Evolutionary conservation across 2,888 invertebrate species (phyloP), one percentile per base, ranked within the genome.

Genomic region (Tiliacea citrago): DNA sequence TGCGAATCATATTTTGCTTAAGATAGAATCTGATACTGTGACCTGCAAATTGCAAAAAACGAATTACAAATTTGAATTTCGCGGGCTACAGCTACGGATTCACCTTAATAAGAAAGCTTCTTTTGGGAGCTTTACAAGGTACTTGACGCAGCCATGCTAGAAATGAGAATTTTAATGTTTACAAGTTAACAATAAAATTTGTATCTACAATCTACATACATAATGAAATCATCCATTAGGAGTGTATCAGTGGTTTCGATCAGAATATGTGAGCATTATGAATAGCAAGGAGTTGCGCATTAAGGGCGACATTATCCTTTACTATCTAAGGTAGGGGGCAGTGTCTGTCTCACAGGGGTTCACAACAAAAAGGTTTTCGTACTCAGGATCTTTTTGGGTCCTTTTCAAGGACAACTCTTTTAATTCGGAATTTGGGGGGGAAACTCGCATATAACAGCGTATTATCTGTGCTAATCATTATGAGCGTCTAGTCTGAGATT

Each of bases 321-420:
- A 84, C 80, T 88, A 89, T 91, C 88, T 90, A 90, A 89, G 86
- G 85, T 85, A 66, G 61, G 66, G 89, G 88, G 89, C 88, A 88
- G 81, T 85, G 89, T 88, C 88, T 61, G 77, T 51, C 68, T 89
- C 85, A 88, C 85, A 88, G 92, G 94, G 95, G 95, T 92, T 67
- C 88, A 81, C 81, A 87, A 94, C 92, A 95, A 95, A 93, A 91
- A 84, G 66, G 65, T 79, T 78, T 83, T 87, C 88, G 88, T 89
- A 88, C 88, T 91, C 82, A 85, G 79, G 80, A 90, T 88, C 82
- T 91, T 92, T 92, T 91, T 91, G 89, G 93, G 93, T 92, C 90
- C 93, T 89, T 91, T 87, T 88, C 95, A 95, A 95, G 95, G 95
- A 85, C 90, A 89, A 69, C 49, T 83, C 84, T 87, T 88, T 84